phyloP scores from a whole-genome alignment of 37 sponge, comb jelly and placozoan species.

The Diacarnus erythraeanus region DNA sequence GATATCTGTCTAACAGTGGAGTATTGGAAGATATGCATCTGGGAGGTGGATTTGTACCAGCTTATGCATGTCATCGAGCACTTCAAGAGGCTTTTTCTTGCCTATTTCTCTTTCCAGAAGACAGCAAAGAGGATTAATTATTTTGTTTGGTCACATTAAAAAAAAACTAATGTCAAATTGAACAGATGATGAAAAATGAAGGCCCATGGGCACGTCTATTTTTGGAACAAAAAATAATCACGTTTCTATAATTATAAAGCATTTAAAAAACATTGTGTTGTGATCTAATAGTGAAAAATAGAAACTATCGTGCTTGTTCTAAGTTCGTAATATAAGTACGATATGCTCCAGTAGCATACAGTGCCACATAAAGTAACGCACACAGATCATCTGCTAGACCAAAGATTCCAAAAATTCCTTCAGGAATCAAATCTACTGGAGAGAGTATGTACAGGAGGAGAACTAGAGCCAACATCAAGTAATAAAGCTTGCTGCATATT shows the following conservation, averaged over 20 bases:
- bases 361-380: background rate
- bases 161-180: no score
- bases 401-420: conserved; percentile 14
- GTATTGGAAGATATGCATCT: conserved; percentile 30
- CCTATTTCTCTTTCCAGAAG: conserved; percentile 31
- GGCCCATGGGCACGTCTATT: no score
- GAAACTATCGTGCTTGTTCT: background rate
- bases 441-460: conserved; percentile 12
- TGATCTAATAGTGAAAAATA: background rate
- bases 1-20: conserved; percentile 44
- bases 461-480: background rate
- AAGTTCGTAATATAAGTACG: background rate
- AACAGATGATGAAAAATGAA: no score
- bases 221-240: no score
- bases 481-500: conserved; percentile 5
- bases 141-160: no score
- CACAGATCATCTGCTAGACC: conserved; percentile 6
- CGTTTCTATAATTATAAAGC: no score
- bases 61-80: conserved; percentile 74
- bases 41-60: conserved; percentile 79
- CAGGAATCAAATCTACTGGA: conserved; percentile 25
- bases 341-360: conserved; percentile 1
- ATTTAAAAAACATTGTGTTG: background rate
- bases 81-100: conserved; percentile 93
- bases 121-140: no score